phyloP scores from a whole-genome alignment of 2,113 vertebrate genomes.

The Mionectes macconnelli region DNA sequence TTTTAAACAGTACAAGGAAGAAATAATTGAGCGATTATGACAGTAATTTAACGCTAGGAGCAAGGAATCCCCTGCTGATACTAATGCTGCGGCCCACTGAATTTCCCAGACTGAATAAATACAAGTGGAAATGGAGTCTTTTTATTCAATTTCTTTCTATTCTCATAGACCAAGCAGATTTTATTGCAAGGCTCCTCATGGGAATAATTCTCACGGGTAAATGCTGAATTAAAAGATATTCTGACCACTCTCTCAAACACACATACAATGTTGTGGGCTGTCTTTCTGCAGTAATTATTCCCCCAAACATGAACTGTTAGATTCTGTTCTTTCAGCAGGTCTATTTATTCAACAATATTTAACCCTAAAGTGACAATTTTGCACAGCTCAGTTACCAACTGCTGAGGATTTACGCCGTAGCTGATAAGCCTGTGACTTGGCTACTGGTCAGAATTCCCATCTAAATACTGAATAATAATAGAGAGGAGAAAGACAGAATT shows the following conservation, averaged over 20 bases:
- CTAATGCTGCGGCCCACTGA: conserved; percentile 83
- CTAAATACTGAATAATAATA: neutral
- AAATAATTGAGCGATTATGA: conserved; percentile 89
- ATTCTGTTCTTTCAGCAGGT: conserved; percentile 40
- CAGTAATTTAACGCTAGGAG: conserved; percentile 90
- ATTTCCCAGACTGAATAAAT: conserved; percentile 87
- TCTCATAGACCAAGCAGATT: conserved; percentile 80
- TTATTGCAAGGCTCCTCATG: conserved; percentile 78
- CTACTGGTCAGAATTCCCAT: neutral
- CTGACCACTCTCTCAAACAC: conserved; percentile 66
- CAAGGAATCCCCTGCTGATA: conserved; percentile 87
- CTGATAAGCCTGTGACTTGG: conserved; percentile 2
- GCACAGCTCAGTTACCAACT: neutral
- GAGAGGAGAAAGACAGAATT: neutral
- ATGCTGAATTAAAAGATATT: conserved; percentile 77
- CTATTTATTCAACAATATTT: conserved; percentile 57
- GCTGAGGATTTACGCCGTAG: neutral
- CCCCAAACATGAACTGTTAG: conserved; percentile 41
- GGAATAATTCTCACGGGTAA: conserved; percentile 79
- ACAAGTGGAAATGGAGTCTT: conserved; percentile 83
- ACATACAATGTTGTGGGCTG: conserved; percentile 59
- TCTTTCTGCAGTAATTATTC: conserved; percentile 53
- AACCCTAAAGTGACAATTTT: conserved; percentile 52
- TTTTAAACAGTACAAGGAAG: conserved; percentile 87
- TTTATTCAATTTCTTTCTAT: conserved; percentile 87